Evolutionary conservation across 2,888 invertebrate species (phyloP).

Genomic region (Tiphia femorata): DNA sequence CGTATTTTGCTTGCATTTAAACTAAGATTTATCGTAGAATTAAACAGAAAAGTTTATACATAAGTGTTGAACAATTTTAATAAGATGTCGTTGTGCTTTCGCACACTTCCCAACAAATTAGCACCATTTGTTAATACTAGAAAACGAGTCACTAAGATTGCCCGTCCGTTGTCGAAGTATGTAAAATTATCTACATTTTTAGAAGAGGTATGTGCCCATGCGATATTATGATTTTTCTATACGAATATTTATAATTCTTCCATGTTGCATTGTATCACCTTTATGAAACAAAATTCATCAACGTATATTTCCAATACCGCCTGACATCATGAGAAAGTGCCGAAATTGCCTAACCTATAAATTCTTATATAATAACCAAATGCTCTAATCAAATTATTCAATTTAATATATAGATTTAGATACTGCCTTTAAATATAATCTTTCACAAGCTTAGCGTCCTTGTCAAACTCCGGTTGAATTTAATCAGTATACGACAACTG

Average conservation of each 20-base stretch:
- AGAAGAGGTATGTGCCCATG: conserved; percentile 69
- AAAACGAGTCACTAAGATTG: conserved; percentile 71
- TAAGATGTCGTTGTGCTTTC: conserved; percentile 74
- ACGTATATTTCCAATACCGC: conserved; percentile 1
- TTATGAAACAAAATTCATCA: background rate
- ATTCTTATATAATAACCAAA: conserved; percentile 53
- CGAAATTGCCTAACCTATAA: conserved; percentile 43
- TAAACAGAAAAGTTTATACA: conserved; percentile 4
- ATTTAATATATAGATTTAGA: background rate
- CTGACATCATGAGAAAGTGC: background rate
- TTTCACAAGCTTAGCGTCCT: too few species aligned
- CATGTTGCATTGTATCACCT: background rate
- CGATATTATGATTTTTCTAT: background rate
- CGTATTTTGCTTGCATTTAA: background rate
- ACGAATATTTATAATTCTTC: background rate
- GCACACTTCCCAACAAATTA: conserved; percentile 73
- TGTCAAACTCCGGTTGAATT: too few species aligned
- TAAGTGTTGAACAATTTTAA: conserved; percentile 2
- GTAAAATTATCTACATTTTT: conserved; percentile 70
- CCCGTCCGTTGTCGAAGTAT: conserved; percentile 69
- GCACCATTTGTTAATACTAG: conserved; percentile 72
- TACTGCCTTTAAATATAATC: background rate
- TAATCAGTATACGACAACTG: background rate
- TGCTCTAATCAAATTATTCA: too few species aligned
- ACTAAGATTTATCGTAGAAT: background rate